phyloP scores from a whole-genome alignment of 2,888 invertebrate genomes.

The Mythimna loreyi region DNA sequence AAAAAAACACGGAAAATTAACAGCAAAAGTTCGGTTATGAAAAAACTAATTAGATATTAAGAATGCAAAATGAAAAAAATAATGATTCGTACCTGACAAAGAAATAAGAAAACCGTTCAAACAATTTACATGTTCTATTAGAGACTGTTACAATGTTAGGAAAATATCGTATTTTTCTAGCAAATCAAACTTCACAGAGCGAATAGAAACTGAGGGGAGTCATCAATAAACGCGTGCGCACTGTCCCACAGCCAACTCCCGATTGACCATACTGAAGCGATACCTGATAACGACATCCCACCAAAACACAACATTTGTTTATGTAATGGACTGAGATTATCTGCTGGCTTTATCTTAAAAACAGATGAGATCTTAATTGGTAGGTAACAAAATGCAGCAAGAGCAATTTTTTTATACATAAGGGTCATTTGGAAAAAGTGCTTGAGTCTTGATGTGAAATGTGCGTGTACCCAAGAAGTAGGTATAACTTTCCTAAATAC shows the following conservation, averaged over 20 bases:
- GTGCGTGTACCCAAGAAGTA: neutral
- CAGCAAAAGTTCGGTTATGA: neutral
- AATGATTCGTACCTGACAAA: conserved; percentile 47
- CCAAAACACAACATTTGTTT: conserved; percentile 47
- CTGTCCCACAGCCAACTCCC: conserved; percentile 60
- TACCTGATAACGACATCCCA: conserved; percentile 67
- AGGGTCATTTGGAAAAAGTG: neutral
- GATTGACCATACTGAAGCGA: conserved; percentile 67
- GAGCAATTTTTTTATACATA: too few species aligned
- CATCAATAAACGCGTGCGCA: conserved; percentile 64
- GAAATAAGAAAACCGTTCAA: conserved; percentile 15
- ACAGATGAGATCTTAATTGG: neutral
- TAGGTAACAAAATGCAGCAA: neutral
- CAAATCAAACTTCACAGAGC: conserved; percentile 31
- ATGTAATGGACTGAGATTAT: conserved; percentile 34
- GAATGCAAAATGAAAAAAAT: conserved; percentile 7
- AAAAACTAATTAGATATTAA: conserved; percentile 8
- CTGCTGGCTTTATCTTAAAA: neutral
- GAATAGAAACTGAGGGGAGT: conserved; percentile 33
- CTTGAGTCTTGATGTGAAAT: neutral
- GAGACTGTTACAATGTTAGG: conserved; percentile 1
- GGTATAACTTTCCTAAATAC: neutral
- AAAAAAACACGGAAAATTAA: neutral
- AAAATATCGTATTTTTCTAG: conserved; percentile 26
- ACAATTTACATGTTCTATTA: conserved; percentile 21